Evolutionary conservation across 2,888 invertebrate genomes (phyloP), one percentile per base, ranked within the genome.

Genomic region (Cloeon dipterum): DNA sequence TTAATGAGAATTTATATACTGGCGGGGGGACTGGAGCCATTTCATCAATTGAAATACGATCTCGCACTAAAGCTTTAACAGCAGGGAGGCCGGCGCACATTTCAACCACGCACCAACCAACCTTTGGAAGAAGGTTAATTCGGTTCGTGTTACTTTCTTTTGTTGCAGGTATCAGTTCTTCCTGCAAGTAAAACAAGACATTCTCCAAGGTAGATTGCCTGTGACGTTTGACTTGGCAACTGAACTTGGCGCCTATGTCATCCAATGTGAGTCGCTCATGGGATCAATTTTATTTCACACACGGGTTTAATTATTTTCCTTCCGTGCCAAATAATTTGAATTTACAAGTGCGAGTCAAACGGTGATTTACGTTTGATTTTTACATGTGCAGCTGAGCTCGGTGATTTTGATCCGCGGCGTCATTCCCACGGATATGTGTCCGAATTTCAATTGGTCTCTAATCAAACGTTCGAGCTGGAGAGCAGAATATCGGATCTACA

Each of bases 141-240:
- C 10, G 10, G 7, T 11, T 10, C 7, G 29, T 29, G 20, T 13
- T 5, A 20, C 41, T 16, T 23, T 41, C 35, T 44, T 46, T 45
- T 47, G 46, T 56, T 57, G 18, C 64, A 89, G 93, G 66, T 94
- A 94, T 63, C 91, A 93, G 64, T 77, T 93, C 59, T 94, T 91
- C 59, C 69, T 94, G 49, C 93, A 94, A 70, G 73, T 93, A 51
- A 91, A 93, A 61, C 85, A 89, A 64, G 93, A 94, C 56, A 82
- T 94, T 47, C 67, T 91, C 37, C 89, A 93, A 56, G 91, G 89
- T 42, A 71, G 93, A 46, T 63, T 94, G 47, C 86, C 91, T 5
- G 79, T 91, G 40, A 70, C 79, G 43, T 85, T 83, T 57, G 91
- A 93, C 50, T 66, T 89, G 46, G 82, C 88, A 19, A 78, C 86